Base-by-base conservation (phyloP, 2,797 vertebrate species). In the Pteronotus mesoamericanus region DNA sequence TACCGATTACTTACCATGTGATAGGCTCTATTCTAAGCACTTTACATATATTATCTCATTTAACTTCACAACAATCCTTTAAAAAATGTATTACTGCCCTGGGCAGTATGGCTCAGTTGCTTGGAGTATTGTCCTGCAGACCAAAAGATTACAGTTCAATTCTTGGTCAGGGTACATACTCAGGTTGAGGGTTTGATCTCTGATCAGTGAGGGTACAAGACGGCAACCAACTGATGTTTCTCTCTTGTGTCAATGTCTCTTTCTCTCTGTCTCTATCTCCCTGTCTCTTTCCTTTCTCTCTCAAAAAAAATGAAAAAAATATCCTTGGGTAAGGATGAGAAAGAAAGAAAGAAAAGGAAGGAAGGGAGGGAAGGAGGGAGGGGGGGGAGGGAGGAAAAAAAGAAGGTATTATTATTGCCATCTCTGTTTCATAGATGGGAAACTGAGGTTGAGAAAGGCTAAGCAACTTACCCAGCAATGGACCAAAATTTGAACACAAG, bases 1-100 rank as follows among this genome's bases (percentile, higher is more conserved):
- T 91, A 91, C 16, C 39, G 8, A 57, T 4, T 80, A 37, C 42
- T 80, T 94, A 78, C 26, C 18, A 42, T 12, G 53, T 37, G 66
- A 71, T 75, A 91, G 42, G 26, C 34, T 94, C n/a, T 94, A 24
- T 83, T 94, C 26, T 87, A 75, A 93, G 29, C 14, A 94, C 16
- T 87, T 80, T 37, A 71, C 9, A 68, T 80, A 69, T 74, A 92
- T 68, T 78, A 61, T 64, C 34, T 84, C 22, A 37, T 26, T 71
- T 91, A 66, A 74, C 26, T 92, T 80, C 29, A 87, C 22, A 72
- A 88, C 46, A 84, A 12, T 22, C 9, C 48, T 83, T 57, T 57
- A 29, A 39, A 80, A 26, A 68, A 19, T 14, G 34, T 57, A 74
- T 55, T 39, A 66, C 26, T 59, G 57, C 29, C 59, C 32, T 61